phyloP scores from a whole-genome alignment of 2,797 vertebrate species.

The Phataginus tetradactyla region DNA sequence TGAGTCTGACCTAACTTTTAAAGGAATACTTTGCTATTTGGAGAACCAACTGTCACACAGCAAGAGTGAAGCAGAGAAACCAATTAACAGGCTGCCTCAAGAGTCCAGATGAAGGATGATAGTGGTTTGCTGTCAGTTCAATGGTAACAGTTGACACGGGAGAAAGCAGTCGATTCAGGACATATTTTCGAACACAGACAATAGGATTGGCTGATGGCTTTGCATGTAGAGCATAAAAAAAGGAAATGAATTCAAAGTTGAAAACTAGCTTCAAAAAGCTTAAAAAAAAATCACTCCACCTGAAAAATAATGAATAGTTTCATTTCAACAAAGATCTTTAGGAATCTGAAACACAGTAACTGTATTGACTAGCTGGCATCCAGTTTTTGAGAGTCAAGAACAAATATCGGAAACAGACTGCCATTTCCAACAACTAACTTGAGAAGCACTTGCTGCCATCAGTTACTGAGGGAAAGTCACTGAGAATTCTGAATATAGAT shows the following conservation, averaged over 20 bases:
- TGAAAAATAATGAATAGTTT: conserved; percentile 16
- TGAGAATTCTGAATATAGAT: conserved; percentile 46
- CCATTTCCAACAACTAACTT: conserved; percentile 23
- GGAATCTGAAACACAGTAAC: not conserved
- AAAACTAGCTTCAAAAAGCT: not conserved
- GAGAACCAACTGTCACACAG: not conserved
- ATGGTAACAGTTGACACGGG: not conserved
- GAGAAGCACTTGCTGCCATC: not conserved
- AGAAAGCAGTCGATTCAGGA: not conserved
- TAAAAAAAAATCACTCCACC: conserved; percentile 27
- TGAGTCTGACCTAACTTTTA: not conserved
- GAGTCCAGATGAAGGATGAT: not conserved
- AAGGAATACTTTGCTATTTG: not conserved
- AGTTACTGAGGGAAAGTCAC: not conserved
- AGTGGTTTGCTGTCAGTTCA: too few species aligned
- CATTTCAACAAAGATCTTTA: not conserved
- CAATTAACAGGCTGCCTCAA: not conserved
- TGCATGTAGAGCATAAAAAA: not conserved
- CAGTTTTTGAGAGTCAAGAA: not conserved
- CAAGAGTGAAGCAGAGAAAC: not conserved
- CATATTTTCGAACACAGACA: not conserved
- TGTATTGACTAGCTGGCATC: not conserved
- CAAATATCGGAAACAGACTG: not conserved
- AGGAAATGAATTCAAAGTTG: not conserved
- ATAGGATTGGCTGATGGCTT: not conserved